Percentiles rank a stretch among this genome's conserved stretches.
phyloP scores from a whole-genome alignment of 2,888 invertebrate species.

The Apamea anceps region DNA sequence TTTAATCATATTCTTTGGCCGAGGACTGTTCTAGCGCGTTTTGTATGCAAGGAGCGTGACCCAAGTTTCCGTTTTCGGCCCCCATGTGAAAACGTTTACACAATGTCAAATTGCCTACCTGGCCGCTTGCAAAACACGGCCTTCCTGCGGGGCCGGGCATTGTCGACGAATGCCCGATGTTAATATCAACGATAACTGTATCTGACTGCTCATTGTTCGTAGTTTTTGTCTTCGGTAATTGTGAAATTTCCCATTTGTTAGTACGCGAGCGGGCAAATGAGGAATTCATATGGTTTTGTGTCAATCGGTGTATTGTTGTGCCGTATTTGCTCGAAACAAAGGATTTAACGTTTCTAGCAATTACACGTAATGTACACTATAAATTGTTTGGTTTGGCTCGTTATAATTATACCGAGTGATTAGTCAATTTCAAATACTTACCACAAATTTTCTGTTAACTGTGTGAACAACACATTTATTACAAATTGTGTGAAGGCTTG shows the following conservation, averaged over 20 bases:
- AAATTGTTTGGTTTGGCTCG: constrained; percentile 29
- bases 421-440: constrained; percentile 16
- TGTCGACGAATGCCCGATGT: constrained; percentile 70
- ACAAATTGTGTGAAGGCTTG: background rate
- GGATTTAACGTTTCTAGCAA: constrained; percentile 36
- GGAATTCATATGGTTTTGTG: constrained; percentile 58
- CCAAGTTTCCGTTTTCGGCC: constrained; percentile 85
- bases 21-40: constrained; percentile 62
- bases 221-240: constrained; percentile 65
- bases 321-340: constrained; percentile 50
- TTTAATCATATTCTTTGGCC: constrained; percentile 64
- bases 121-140: constrained; percentile 81
- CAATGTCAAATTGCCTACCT: constrained; percentile 86
- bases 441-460: background rate
- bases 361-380: constrained; percentile 27
- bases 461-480: constrained; percentile 11
- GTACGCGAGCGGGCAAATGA: constrained; percentile 49
- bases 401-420: constrained; percentile 10
- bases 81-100: constrained; percentile 86
- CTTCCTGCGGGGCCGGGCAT: constrained; percentile 77
- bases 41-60: constrained; percentile 85
- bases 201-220: constrained; percentile 66
- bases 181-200: constrained; percentile 70
- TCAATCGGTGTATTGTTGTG: constrained; percentile 55
- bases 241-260: constrained; percentile 64